Evolutionary conservation across 2,113 vertebrate genomes (phyloP).

Genomic region (Rhegmatorhina hoffmannsi): DNA sequence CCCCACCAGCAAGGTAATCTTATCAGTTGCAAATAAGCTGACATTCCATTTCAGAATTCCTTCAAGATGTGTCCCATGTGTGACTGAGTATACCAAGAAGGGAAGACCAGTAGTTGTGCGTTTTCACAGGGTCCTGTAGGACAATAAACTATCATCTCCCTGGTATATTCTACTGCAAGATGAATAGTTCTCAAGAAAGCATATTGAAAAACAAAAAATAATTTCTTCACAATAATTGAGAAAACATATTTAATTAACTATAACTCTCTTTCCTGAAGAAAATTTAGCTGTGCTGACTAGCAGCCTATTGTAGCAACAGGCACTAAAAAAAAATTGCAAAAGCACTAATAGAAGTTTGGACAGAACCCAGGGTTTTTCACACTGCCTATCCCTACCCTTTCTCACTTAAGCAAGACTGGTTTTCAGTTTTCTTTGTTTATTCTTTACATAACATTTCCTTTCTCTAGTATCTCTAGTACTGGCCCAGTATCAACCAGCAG

Average conservation of each 20-base stretch:
- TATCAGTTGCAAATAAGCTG: neutral
- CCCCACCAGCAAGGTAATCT: neutral
- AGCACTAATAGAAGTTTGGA: neutral
- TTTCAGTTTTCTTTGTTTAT: neutral
- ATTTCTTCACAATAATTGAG: neutral
- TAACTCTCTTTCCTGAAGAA: neutral
- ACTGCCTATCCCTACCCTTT: neutral
- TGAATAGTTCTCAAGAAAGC: neutral
- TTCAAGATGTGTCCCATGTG: neutral
- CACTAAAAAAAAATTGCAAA: neutral
- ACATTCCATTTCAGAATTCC: neutral
- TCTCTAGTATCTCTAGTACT: neutral
- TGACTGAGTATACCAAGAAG: neutral
- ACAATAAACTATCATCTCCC: neutral
- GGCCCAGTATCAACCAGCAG: neutral
- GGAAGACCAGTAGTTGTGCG: neutral
- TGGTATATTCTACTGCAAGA: neutral
- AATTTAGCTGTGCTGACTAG: neutral
- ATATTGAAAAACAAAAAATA: neutral
- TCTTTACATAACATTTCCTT: neutral
- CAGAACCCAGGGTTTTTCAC: neutral
- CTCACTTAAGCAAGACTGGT: neutral
- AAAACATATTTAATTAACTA: neutral
- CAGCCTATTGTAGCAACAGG: neutral
- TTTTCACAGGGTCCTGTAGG: neutral